Conservation (phyloP, 2,797 vertebrate genomes). For the Podargus strigoides region DNA sequence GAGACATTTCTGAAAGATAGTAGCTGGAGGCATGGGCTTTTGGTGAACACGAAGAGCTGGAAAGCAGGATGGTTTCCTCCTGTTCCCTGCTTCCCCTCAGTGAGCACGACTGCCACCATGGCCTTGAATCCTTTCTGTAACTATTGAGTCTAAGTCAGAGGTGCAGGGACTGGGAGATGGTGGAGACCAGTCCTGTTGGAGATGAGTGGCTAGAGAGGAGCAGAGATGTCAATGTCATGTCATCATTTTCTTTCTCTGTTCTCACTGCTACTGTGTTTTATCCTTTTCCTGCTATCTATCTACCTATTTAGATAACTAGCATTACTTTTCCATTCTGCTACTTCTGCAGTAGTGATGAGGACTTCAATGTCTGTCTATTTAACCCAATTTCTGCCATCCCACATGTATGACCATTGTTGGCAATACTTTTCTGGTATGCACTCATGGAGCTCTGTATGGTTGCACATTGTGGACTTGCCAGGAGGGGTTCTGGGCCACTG, state of each 20-base stretch:
- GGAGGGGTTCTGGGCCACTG: not conserved
- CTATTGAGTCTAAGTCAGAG: not conserved
- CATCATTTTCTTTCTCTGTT: not conserved
- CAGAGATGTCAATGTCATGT: not conserved
- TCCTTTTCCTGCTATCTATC: not conserved
- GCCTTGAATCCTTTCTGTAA: not conserved
- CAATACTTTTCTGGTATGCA: not conserved
- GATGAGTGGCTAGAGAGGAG: not conserved
- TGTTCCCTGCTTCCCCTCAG: not conserved
- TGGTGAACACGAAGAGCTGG: not conserved
- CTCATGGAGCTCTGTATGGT: fast-evolving
- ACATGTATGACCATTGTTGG: not conserved
- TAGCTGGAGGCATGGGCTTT: not conserved
- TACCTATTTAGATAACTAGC: not conserved
- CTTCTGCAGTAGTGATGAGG: not conserved
- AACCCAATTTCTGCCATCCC: not conserved
- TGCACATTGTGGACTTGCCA: not conserved
- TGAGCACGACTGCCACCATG: fast-evolving
- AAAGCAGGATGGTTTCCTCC: not conserved
- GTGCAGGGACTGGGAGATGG: not conserved
- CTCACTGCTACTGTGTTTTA: not conserved
- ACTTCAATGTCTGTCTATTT: not conserved
- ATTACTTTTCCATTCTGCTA: not conserved
- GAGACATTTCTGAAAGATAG: not conserved
- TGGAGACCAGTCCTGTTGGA: not conserved